Evolutionary conservation across 2,797 vertebrate genomes (phyloP).

Genomic region (Eremophila alpestris): DNA sequence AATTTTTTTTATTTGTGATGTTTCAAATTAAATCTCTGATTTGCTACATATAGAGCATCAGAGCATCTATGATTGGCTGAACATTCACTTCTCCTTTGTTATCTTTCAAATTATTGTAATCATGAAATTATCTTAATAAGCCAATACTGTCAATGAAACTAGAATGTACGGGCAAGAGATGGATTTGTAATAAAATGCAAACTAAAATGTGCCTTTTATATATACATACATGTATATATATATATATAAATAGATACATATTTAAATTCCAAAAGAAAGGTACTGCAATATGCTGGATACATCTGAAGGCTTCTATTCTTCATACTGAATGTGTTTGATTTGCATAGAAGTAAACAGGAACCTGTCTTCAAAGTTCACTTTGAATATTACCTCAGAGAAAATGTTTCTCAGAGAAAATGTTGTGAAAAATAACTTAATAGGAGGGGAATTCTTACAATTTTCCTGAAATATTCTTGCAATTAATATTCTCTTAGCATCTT

Average conservation of each 20-base stretch:
- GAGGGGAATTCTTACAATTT: neutral
- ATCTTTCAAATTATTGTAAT: slow-evolving; percentile 36
- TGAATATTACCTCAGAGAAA: neutral
- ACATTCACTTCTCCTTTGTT: slow-evolving; percentile 8
- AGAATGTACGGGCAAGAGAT: neutral
- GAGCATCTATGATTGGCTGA: slow-evolving; percentile 10
- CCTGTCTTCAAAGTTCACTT: neutral
- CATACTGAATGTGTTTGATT: neutral
- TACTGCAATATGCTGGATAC: neutral
- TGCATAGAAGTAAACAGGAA: neutral
- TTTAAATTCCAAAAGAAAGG: neutral
- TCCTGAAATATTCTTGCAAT: neutral
- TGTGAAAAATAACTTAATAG: neutral
- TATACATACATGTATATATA: too few species aligned
- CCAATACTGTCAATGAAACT: neutral
- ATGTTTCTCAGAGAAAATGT: neutral
- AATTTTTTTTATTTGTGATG: neutral
- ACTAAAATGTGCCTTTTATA: neutral
- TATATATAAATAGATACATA: too few species aligned
- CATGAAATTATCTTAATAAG: slow-evolving; percentile 47
- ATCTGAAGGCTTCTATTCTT: neutral
- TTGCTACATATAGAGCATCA: neutral
- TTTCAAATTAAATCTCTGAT: neutral
- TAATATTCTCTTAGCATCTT: neutral
- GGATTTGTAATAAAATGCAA: slow-evolving; percentile 8